Conservation (phyloP, 1,140 invertebrate species). For the Panulirus ornatus region DNA sequence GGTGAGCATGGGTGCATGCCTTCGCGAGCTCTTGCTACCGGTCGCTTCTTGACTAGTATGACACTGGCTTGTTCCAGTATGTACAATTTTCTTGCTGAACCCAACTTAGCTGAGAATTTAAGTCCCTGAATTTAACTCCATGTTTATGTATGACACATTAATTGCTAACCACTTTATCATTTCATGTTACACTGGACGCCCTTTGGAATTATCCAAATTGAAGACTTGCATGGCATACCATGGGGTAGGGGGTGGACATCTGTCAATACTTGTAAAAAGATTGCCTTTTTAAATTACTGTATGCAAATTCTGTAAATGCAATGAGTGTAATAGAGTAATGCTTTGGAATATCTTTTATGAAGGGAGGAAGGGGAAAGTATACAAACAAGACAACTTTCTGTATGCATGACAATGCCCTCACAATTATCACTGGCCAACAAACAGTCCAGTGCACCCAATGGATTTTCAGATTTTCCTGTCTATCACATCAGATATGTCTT, state of each 20-base stretch:
- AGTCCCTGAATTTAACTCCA: neutral
- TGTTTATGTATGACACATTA: neutral
- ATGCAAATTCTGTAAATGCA: too few relatives aligned
- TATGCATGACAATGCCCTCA: too few relatives aligned
- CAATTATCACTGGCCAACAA: too few relatives aligned
- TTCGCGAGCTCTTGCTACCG: slow-evolving; percentile 22
- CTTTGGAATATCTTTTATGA: neutral
- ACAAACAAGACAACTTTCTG: neutral
- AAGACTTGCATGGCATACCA: too few relatives aligned
- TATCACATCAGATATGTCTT: too few relatives aligned
- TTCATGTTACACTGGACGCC: too few relatives aligned
- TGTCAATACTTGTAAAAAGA: too few relatives aligned
- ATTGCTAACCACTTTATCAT: neutral
- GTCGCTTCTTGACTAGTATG: slow-evolving; percentile 38
- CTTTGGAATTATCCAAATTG: too few relatives aligned
- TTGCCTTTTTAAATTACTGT: too few relatives aligned
- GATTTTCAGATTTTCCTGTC: too few relatives aligned
- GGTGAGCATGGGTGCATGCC: neutral
- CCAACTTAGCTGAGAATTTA: neutral
- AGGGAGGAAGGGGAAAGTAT: neutral
- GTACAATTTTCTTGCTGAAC: slow-evolving; percentile 39
- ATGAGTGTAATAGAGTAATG: too few relatives aligned
- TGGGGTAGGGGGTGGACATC: neutral
- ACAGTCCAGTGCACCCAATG: too few relatives aligned
- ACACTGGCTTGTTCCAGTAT: slow-evolving; percentile 30